A percentile compares a stretch with the other conserved stretches of the same genome.
These are phyloP conservation scores for Pelusios castaneus DNA, from an alignment of 2,113 vertebrate genomes.

Conservation along the genomic window DNA sequence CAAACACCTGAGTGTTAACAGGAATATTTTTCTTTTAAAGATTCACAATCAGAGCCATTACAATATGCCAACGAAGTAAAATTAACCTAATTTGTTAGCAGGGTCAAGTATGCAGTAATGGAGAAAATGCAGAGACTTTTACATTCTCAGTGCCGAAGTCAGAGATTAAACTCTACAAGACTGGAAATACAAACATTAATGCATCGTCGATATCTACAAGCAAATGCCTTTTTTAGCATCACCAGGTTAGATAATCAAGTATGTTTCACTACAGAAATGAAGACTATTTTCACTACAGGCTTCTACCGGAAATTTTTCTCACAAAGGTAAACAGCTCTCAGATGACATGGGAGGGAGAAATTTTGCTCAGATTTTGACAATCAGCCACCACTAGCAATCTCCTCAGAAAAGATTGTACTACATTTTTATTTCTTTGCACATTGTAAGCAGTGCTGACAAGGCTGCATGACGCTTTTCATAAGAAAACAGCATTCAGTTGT, in stretches of 20 bases:
- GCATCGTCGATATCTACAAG: not conserved
- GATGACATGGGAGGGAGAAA: not conserved
- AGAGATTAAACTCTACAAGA: not conserved
- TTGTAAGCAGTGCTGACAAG: not conserved
- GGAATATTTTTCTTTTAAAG: conserved; percentile 28
- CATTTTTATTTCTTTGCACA: not conserved
- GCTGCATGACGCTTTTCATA: not conserved
- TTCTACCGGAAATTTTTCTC: not conserved
- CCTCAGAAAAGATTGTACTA: not conserved
- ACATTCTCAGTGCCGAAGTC: not conserved
- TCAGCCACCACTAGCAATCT: not conserved
- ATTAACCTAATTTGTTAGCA: not conserved
- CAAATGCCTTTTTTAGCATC: not conserved
- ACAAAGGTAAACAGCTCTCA: not conserved
- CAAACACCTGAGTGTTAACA: conserved; percentile 37
- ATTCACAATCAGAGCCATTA: conserved; percentile 32
- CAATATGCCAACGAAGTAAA: conserved; percentile 13
- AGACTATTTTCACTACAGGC: not conserved
- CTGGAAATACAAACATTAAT: not conserved
- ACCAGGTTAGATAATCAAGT: not conserved
- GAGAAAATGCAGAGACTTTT: conserved; percentile 17
- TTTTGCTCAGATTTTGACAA: not conserved
- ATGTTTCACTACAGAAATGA: not conserved
- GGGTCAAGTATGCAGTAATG: not conserved
- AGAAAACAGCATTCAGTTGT: not conserved